Base-by-base conservation (phyloP, 2,888 invertebrate genomes). In the Euzetes globulus region DNA sequence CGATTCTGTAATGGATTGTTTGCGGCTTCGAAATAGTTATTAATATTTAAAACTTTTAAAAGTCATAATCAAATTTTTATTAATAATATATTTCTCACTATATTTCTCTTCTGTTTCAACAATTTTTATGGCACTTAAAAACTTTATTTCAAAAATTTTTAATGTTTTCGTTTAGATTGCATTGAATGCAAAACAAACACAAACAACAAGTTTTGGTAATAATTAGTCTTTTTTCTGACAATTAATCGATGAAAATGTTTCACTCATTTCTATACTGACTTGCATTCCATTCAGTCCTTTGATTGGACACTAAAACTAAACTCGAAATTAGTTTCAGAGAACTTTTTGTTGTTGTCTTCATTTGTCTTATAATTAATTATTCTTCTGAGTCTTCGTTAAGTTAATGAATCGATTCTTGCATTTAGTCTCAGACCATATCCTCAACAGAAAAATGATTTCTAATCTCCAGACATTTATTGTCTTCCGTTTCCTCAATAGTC, bases 91-190 rank as follows among this genome's bases (percentile, higher is more conserved):
- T 11, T 37, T 65, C 65, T 65, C 65, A 65, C 65, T 65, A 65
- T 41, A 37, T 17, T 13, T 65, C 58, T 65, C 58, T 65, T 65
- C 41, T 65, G 27, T 27, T 19, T 65, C 65, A 65, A 65, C 65
- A 41, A 65, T 15, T 58, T 58, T 65, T 65, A 65, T 65, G 65
- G 41, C 65, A 65, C 65, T 65, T 65, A 41, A 65, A 65, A 41
- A 65, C 65, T 17, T 27, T 58, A n/a, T 50, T 47, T 52, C 52
- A n/a, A 29, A 29, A 29, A 58, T 27, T 58, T 22, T 55, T 15
- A 22, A 22, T 19, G 7, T 52, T 55, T 52, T 19, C 17, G 17
- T 17, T 52, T 52, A 19, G 7, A 25, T 58, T 58, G 58, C 29
- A 58, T 58, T 58, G 3, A 58, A 58, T 58, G 29, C 58, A 58